Evolutionary conservation across 2,888 invertebrate species (phyloP), one percentile per base, ranked within the genome.

Genomic region (Amiota mariae): DNA sequence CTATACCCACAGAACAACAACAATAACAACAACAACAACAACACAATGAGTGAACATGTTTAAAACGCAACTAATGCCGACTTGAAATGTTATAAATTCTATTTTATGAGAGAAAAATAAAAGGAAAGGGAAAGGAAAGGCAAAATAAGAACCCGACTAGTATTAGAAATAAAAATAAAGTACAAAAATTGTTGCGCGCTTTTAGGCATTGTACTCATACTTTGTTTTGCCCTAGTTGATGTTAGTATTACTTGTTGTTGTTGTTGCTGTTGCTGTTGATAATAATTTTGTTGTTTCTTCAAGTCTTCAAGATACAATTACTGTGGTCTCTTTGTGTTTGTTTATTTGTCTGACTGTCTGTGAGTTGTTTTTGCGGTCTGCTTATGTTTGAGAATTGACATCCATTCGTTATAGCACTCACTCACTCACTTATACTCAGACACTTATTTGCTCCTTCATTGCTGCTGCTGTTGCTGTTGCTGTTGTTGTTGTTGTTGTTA

Each of bases 271-370:
- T 57, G 59, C 36, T 67, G 49, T 15, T 67, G 15, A 13, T 67
- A 18, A 48, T 67, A 6, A 18, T 48, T 24, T 64, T 64, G 66
- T 15, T 67, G 13, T 18, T 15, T 8, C 9, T 64, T 64, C 12
- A 13, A 20, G 64, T 70, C 24, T 57, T 70, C 70, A 70, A 70
- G 15, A 24, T 57, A 24, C 70, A 70, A 70, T 70, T 70, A 70
- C 70, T 12, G 56, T 10, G 57, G n/a, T 63, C 59, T 59, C 11
- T 13, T 24, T 63, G 63, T 2, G 13, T 24, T n/a, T 12, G 63
- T 54, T 54, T 54, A 3, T 8, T 54, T 54, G 54, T 12, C 51
- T 13, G 51, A n/a, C n/a, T 51, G 51, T 24, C 12, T 54, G 12
- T 54, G 13, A 54, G 12, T 54, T 54, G 13, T n/a, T 54, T 54